phyloP scores from a whole-genome alignment of 1,140 invertebrate genomes.

The Helicorthomorpha holstii region DNA sequence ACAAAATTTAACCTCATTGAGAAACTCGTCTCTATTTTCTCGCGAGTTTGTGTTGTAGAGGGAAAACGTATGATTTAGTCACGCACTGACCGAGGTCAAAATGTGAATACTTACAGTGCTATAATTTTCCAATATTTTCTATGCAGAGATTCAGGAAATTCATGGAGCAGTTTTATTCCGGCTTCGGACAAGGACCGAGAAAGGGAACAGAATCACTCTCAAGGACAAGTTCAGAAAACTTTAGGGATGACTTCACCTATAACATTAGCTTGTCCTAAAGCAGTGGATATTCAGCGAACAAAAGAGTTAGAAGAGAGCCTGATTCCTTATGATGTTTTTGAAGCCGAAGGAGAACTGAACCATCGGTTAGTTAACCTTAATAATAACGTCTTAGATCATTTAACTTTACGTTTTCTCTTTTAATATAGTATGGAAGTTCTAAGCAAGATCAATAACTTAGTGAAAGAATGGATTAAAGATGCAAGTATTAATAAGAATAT shows the following conservation, averaged over 20 bases:
- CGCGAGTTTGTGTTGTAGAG: too few species aligned
- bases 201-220: not conserved
- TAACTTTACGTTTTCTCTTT: too few species aligned
- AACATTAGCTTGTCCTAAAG: constrained; percentile 67
- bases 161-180: not conserved
- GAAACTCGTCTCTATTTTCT: too few species aligned
- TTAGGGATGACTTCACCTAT: constrained; percentile 85
- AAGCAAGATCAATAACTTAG: constrained; percentile 67
- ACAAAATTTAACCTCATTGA: too few species aligned
- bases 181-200: not conserved
- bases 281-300: constrained; percentile 62
- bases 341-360: constrained; percentile 74
- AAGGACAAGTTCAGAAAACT: constrained; percentile 11
- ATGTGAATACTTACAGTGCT: too few species aligned
- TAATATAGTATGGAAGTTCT: constrained; percentile 38
- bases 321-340: constrained; percentile 77
- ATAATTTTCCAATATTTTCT: too few species aligned
- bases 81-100: too few species aligned
- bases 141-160: too few species aligned
- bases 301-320: constrained; percentile 64
- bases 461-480: constrained; percentile 82
- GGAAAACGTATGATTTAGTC: too few species aligned
- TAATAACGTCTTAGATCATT: constrained; percentile 1
- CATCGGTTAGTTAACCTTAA: constrained; percentile 43
- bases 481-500: constrained; percentile 74